Evolutionary conservation across 2,888 invertebrate species (phyloP).

Genomic region (Lissocephala sabroskyi): DNA sequence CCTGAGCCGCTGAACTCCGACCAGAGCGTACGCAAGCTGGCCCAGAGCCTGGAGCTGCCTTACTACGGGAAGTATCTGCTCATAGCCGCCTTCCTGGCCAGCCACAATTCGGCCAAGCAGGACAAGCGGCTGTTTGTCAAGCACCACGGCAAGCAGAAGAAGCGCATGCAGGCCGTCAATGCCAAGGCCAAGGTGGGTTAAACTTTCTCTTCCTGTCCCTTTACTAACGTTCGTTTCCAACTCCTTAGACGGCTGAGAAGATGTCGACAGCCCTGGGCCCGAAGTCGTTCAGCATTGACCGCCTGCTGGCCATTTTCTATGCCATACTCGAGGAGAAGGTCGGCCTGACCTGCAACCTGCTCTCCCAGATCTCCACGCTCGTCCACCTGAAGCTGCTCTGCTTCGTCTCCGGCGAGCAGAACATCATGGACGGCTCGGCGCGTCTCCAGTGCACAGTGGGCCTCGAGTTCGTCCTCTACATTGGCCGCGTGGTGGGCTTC

Average conservation of each 20-base stretch:
- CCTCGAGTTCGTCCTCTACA: constrained; percentile 84
- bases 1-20: constrained; percentile 18
- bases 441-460: constrained; percentile 91
- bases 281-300: constrained; percentile 85
- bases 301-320: constrained; percentile 90
- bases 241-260: constrained; percentile 72
- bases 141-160: constrained; percentile 81
- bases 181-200: constrained; percentile 75
- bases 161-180: constrained; percentile 76
- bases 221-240: no score
- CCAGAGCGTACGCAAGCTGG: constrained; percentile 74
- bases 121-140: constrained; percentile 92
- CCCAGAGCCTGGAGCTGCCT: constrained; percentile 84
- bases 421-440: constrained; percentile 80
- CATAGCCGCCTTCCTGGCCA: constrained; percentile 92
- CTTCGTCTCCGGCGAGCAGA: constrained; percentile 80
- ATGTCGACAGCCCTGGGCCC: constrained; percentile 85
- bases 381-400: constrained; percentile 87
- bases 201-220: neutral
- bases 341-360: constrained; percentile 87
- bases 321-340: constrained; percentile 89
- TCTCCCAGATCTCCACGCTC: constrained; percentile 89
- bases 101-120: constrained; percentile 91
- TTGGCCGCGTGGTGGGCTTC: constrained; percentile 84
- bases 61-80: constrained; percentile 92